Evolutionary conservation across 1,140 invertebrate species (phyloP).

Genomic region (Dreissena polymorpha): DNA sequence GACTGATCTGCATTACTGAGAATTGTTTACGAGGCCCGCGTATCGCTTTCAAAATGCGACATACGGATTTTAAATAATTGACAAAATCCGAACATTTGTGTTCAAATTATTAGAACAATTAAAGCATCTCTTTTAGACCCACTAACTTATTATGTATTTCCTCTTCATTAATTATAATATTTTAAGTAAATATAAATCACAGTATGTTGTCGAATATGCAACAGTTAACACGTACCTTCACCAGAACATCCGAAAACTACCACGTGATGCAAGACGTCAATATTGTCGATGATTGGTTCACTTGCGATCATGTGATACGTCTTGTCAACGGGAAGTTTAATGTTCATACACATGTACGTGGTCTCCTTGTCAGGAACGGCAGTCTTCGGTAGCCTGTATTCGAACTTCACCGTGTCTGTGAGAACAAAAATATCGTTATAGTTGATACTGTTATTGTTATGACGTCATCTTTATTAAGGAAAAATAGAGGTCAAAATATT

Average conservation of each 20-base stretch:
- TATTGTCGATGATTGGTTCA: constrained; percentile 59
- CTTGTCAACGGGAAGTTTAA: constrained; percentile 44
- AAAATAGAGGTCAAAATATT: no score
- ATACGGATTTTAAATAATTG: no score
- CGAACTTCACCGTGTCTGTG: constrained; percentile 7
- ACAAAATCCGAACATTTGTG: no score
- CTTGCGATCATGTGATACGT: constrained; percentile 61
- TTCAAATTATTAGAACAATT: background rate
- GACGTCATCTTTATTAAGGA: no score
- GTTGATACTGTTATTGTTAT: background rate
- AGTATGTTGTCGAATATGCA: background rate
- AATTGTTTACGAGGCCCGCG: no score
- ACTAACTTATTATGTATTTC: background rate
- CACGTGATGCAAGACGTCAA: constrained; percentile 65
- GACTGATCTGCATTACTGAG: no score
- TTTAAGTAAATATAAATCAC: background rate
- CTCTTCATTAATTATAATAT: background rate
- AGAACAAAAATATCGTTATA: background rate
- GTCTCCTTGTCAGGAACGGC: constrained; percentile 43
- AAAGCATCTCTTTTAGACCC: background rate
- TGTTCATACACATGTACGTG: constrained; percentile 56
- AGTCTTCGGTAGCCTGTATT: background rate
- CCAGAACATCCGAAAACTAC: constrained; percentile 59
- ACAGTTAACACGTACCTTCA: constrained; percentile 22
- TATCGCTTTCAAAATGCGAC: no score